Percentiles rank a stretch among this genome's conserved stretches.
These are phyloP conservation scores for Sarcophilus harrisii DNA, from an alignment of 2,797 vertebrate genomes.

Conservation along the genomic window DNA sequence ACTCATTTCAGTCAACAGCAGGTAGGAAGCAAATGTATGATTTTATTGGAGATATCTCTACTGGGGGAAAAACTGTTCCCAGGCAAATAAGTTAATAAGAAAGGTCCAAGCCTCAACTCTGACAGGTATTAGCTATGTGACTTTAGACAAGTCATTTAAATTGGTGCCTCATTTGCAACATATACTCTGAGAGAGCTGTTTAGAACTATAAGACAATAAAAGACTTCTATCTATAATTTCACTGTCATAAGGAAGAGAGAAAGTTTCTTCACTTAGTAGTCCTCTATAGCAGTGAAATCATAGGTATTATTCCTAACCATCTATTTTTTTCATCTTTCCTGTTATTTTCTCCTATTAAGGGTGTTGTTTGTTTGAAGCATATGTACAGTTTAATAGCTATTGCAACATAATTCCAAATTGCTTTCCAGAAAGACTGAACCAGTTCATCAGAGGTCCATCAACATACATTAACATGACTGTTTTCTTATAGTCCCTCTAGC, in stretches of 20 bases:
- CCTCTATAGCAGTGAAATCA: not conserved
- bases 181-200: too few relatives aligned
- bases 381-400: not conserved
- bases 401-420: not conserved
- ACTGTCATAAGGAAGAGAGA: too few relatives aligned
- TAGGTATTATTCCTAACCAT: not conserved
- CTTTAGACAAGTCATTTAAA: not conserved
- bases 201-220: too few relatives aligned
- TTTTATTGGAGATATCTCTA: not conserved
- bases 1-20: not conserved
- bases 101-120: not conserved
- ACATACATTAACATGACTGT: not conserved
- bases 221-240: too few relatives aligned
- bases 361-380: not conserved
- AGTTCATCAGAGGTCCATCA: not conserved
- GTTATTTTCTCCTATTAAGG: not conserved
- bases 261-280: not conserved
- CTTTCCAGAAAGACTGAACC: not conserved
- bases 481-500: not conserved
- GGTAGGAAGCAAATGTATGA: not conserved
- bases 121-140: not conserved
- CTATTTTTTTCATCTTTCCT: not conserved
- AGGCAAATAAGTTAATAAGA: not conserved
- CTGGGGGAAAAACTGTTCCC: not conserved
- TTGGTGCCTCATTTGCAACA: too few relatives aligned